A percentile compares a stretch with the other conserved stretches of the same genome.
These are phyloP conservation scores for Macrotus californicus DNA, from an alignment of 2,113 vertebrate species.

Conservation along the genomic window DNA sequence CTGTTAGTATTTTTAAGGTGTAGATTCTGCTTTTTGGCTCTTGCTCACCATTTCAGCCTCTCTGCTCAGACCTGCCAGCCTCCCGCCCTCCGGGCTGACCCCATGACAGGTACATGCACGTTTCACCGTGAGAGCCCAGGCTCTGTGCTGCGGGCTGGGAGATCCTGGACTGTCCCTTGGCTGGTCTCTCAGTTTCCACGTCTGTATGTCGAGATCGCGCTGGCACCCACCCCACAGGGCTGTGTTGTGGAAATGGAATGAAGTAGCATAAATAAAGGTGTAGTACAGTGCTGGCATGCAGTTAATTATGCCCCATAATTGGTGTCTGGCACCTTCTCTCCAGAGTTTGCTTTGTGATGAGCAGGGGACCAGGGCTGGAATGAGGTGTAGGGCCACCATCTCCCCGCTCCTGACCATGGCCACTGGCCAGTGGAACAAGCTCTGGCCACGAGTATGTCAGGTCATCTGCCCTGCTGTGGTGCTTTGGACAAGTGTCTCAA, in stretches of 20 bases:
- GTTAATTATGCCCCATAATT: background rate
- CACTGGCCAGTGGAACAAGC: background rate
- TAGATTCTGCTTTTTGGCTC: background rate
- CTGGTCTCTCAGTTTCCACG: background rate
- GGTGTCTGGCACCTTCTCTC: background rate
- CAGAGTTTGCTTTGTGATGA: background rate
- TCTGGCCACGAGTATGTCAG: background rate
- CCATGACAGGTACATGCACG: too few relatives aligned
- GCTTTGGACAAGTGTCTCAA: background rate
- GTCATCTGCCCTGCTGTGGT: background rate
- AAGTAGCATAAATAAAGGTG: background rate
- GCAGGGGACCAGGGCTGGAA: background rate
- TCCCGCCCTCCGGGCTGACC: background rate
- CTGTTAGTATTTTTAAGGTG: background rate
- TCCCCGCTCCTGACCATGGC: fast-evolving
- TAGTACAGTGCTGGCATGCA: background rate
- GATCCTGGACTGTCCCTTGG: background rate
- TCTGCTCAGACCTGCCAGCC: background rate
- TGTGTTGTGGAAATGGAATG: background rate
- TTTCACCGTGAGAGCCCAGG: background rate
- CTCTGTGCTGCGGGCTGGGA: background rate
- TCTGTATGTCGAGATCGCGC: background rate
- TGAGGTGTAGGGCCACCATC: background rate
- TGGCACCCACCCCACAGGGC: background rate
- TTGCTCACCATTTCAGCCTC: background rate